phyloP scores from a whole-genome alignment of 2,797 vertebrate species.

The Myoxocephalus aenaeus region DNA sequence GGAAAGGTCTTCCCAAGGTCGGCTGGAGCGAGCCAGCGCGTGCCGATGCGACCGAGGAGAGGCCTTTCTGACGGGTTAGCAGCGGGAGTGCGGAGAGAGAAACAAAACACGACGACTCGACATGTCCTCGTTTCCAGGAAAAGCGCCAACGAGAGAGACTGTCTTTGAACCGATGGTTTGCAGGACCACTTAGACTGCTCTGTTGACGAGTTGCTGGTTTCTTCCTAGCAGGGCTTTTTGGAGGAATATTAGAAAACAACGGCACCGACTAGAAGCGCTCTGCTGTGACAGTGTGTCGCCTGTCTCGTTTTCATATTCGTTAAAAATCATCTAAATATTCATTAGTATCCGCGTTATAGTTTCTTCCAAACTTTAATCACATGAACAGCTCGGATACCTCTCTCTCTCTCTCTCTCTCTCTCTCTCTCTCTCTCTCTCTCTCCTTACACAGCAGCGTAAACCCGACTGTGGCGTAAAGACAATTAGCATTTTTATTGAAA shows the following conservation, averaged over 20 bases:
- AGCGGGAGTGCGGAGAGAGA: neutral
- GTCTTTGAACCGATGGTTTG: constrained; percentile 62
- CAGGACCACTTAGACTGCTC: constrained; percentile 50
- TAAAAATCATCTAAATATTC: constrained; percentile 59
- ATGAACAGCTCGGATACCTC: constrained; percentile 29
- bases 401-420: constrained; percentile 7
- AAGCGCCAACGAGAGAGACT: constrained; percentile 41
- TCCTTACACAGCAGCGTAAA: constrained; percentile 45
- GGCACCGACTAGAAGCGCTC: constrained; percentile 7
- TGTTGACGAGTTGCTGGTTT: constrained; percentile 45
- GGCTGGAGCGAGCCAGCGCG: constrained; percentile 2
- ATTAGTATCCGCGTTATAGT: constrained; percentile 41
- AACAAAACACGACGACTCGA: constrained; percentile 36
- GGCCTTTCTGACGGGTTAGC: constrained; percentile 45
- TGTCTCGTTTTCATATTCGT: constrained; percentile 53
- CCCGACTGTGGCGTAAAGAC: constrained; percentile 69
- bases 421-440: constrained; percentile 1
- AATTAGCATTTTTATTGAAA: constrained; percentile 85
- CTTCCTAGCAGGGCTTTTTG: constrained; percentile 32
- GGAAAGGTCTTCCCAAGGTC: constrained; percentile 66
- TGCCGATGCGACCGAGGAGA: constrained; percentile 34
- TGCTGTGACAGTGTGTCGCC: constrained; percentile 29
- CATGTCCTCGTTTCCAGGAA: constrained; percentile 40
- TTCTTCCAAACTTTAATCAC: constrained; percentile 28
- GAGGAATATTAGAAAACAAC: constrained; percentile 53